A percentile compares a stretch with the other conserved stretches of the same genome.
Evolutionary conservation across 2,888 invertebrate genomes (phyloP).

Genomic region (Thymelicus lineola): DNA sequence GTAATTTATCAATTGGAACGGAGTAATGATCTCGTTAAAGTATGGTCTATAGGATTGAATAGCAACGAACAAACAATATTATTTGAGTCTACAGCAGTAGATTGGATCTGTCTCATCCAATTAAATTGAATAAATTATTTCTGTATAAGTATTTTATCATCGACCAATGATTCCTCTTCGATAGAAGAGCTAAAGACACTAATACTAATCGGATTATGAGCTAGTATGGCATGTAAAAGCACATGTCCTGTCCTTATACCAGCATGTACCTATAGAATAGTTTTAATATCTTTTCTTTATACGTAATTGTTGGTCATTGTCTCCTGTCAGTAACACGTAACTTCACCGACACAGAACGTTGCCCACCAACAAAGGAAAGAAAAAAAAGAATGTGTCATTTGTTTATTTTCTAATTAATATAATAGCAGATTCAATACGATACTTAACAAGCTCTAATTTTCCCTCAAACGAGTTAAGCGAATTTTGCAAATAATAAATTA

Average conservation of each 20-base stretch:
- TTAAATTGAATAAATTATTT: conserved; percentile 36
- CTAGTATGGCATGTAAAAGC: not conserved
- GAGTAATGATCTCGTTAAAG: conserved; percentile 28
- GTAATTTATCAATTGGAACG: conserved; percentile 21
- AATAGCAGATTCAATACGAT: no score
- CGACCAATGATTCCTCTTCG: conserved; percentile 35
- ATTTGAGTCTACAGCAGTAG: conserved; percentile 20
- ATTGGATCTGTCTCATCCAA: conserved; percentile 30
- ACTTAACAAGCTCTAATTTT: no score
- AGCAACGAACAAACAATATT: conserved; percentile 22
- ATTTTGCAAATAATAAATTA: no score
- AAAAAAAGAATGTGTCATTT: no score
- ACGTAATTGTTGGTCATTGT: no score
- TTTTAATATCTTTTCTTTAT: no score
- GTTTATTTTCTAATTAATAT: no score
- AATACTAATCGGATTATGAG: conserved; percentile 6
- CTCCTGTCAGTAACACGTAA: no score
- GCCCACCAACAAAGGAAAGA: no score
- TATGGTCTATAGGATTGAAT: conserved; percentile 17
- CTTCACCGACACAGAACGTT: no score
- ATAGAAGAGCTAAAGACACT: conserved; percentile 20
- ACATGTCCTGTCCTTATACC: not conserved
- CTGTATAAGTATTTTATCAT: conserved; percentile 30
- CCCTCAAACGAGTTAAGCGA: no score
- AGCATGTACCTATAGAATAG: no score